Evolutionary conservation across 2,888 invertebrate genomes (phyloP), one percentile per base, ranked within the genome.

Genomic region (Heteromurus nitidus): DNA sequence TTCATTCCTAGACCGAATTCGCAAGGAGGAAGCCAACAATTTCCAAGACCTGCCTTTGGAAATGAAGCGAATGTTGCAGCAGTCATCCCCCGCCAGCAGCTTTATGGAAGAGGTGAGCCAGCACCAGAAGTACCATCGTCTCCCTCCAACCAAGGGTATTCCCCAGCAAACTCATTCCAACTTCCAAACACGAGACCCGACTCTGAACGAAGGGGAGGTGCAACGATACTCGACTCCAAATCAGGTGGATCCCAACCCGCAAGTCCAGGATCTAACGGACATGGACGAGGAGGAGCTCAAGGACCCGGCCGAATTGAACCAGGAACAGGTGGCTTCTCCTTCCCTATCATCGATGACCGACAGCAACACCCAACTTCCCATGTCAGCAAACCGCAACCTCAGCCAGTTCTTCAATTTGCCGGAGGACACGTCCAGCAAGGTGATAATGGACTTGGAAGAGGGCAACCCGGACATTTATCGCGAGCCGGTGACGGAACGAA

Each of bases 241-340:
- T 18, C 69, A 67, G 53, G 42, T 20, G 65, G 67, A 76, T 16
- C 62, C 73, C 42, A 67, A 30, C 26, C 67, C 75, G 1, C 47
- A 55, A 24, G 16, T 58, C 3, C 26, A 62, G 3, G 31, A n/a
- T 3, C 42, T 73, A 18, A 7, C 22, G 67, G 53, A 55, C 36
- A 3, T 11, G 44, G 65, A 65, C 11, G 22, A 65, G 53, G 22
- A 24, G 55, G 64, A 73, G 11, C 62, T 73, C 36, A 74, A 53
- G 36, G 11, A 5, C 7, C 53, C 74, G 18, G 24, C 11, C 16
- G 62, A 74, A 24, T 24, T 74, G 74, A 31, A 50, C 3, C 26
- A 18, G 67, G 67, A 64, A 36, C 65, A 55, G 20, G 73, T 20
- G 67, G 55, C 18, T 50, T 64, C 22, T 7, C 74, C 11, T 5